Conservation (phyloP, 1,140 invertebrate species). For the Drosophila baimaii region DNA sequence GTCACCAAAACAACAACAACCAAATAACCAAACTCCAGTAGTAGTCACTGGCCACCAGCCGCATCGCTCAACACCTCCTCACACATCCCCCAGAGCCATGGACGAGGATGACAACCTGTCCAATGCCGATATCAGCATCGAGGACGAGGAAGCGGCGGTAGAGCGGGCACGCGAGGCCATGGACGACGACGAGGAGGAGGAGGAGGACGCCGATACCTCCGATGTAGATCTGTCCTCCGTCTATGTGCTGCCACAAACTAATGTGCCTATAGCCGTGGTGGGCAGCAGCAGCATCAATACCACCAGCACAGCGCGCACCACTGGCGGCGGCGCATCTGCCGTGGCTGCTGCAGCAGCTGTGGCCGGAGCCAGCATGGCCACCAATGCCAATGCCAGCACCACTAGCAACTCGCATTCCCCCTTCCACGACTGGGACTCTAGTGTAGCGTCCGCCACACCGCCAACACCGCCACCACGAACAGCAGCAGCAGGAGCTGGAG, state of each 20-base stretch:
- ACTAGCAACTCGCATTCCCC: constrained; percentile 58
- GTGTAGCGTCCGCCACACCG: constrained; percentile 19
- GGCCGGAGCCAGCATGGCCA: constrained; percentile 11
- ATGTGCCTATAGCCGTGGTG: constrained; percentile 33
- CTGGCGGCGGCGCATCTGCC: constrained; percentile 6
- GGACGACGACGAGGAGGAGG: constrained; percentile 26
- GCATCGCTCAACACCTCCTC: neutral
- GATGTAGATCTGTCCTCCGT: constrained; percentile 59
- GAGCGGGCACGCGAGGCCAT: constrained; percentile 29
- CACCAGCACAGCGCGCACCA: neutral
- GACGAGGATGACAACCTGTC: constrained; percentile 80
- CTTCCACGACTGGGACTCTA: constrained; percentile 68
- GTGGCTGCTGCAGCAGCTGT: constrained; percentile 4
- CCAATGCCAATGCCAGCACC: neutral
- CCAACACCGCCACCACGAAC: constrained; percentile 20
- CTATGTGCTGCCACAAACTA: constrained; percentile 50
- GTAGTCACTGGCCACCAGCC: neutral
- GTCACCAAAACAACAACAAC: constrained; percentile 68
- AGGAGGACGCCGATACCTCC: constrained; percentile 39
- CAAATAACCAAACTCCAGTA: constrained; percentile 30
- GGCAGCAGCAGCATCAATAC: neutral
- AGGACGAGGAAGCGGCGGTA: constrained; percentile 58
- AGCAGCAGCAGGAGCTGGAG: constrained; percentile 12
- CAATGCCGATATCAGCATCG: constrained; percentile 78
- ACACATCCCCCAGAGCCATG: constrained; percentile 51